Base-by-base conservation (phyloP, 2,113 vertebrate genomes). In the Gopherus flavomarginatus region DNA sequence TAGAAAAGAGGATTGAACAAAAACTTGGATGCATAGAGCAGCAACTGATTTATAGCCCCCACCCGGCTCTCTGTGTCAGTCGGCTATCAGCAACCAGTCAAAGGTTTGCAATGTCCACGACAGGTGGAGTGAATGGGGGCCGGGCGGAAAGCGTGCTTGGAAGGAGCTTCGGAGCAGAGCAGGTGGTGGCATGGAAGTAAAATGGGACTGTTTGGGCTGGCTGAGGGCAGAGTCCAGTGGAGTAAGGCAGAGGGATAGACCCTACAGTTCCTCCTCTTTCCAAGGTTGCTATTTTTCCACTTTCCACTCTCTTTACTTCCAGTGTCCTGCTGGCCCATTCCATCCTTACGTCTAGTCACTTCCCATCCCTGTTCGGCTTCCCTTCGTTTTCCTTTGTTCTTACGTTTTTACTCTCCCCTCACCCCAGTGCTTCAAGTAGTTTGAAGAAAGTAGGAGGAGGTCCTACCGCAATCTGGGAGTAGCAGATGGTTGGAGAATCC, bases 121-220 rank as follows among this genome's bases (percentile, higher is more conserved):
- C 98, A 98, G 98, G 98, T 98, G 98, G 96, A 0, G 22, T 93
- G 92, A 54, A 94, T 92, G 81, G 91, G 91, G 91, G 96, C 95
- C 96, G 97, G 95, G 88, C 54, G 47, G 0, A 81, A 91, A 96
- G 81, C 0, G 3, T 97, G 96, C 92, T 92, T 88, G 81, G 94
- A 96, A 92, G 87, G 92, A 93, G 97, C 90, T 95, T 96, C 90
- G 94, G 94, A 81, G 53, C 92, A 44, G 96, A 98, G 94, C 96
- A 96, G 97, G 97, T 97, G 95, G 95, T 94, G 95, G 94, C 94
- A 91, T 97, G 96, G 97, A 96, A 97, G 96, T 96, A 93, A 97
- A 96, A 97, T 91, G 95, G 94, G 95, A 97, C 92, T 87, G 95
- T 95, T 90, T 94, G 96, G 96, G 98, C 95, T 96, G 97, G 90